These are phyloP conservation scores for Stegastes partitus DNA, from an alignment of 2,113 vertebrate genomes.

Conservation along the genomic window DNA sequence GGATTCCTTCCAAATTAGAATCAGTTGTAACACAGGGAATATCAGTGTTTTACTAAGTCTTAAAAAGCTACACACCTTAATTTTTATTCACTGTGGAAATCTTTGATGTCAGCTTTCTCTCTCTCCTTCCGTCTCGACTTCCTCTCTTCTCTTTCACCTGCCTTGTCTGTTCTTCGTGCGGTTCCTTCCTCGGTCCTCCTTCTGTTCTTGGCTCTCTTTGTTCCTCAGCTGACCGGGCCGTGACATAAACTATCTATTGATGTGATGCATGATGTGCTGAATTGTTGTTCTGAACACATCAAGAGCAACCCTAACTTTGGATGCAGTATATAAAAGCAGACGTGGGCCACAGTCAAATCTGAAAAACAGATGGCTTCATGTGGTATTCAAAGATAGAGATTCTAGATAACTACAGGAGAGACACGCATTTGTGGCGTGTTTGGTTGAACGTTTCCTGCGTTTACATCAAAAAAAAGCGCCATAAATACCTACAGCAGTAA, in stretches of 20 bases:
- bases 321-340: too few relatives aligned
- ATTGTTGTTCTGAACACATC: too few relatives aligned
- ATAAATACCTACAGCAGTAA: too few relatives aligned
- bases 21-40: constrained; percentile 40
- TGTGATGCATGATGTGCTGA: background rate
- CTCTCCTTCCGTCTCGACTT: background rate
- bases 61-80: constrained; percentile 34
- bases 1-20: constrained; percentile 53
- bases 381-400: too few relatives aligned
- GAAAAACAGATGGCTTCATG: too few relatives aligned
- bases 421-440: too few relatives aligned
- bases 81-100: constrained; percentile 26
- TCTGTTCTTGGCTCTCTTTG: background rate
- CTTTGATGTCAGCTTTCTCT: constrained; percentile 35
- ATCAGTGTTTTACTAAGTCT: constrained; percentile 38
- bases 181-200: background rate
- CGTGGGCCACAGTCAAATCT: too few relatives aligned
- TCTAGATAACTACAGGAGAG: too few relatives aligned
- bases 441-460: too few relatives aligned
- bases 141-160: constrained; percentile 1
- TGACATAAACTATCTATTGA: background rate
- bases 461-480: too few relatives aligned
- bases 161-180: background rate
- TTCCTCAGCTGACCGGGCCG: constrained; percentile 11
- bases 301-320: too few relatives aligned